Conservation (phyloP, 1,140 invertebrate species). For the Polyergus mexicanus region DNA sequence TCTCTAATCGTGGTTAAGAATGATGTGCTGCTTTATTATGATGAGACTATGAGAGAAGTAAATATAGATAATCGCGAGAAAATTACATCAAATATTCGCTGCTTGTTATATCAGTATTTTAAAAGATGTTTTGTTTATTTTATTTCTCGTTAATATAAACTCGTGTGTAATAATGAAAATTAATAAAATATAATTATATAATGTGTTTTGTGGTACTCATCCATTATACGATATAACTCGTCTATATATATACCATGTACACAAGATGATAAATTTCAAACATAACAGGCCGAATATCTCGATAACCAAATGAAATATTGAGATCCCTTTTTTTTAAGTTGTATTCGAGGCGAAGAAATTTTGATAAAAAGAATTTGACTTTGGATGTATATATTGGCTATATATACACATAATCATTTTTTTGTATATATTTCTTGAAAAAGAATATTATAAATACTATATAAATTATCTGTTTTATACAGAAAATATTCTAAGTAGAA, state of each 20-base stretch:
- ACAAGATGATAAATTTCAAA: too few relatives aligned
- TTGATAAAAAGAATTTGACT: too few relatives aligned
- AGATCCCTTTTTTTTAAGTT: too few relatives aligned
- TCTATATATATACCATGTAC: too few relatives aligned
- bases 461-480: neutral
- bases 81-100: neutral
- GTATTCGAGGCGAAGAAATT: too few relatives aligned
- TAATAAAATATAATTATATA: neutral
- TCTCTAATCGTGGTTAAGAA: conserved; percentile 23
- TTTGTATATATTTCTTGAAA: neutral
- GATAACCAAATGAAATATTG: too few relatives aligned
- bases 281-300: too few relatives aligned
- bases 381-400: too few relatives aligned
- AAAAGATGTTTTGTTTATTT: neutral
- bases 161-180: conserved; percentile 1
- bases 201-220: too few relatives aligned
- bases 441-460: neutral
- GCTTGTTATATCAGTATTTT: neutral
- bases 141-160: neutral
- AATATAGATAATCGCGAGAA: neutral
- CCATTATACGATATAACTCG: neutral
- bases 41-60: neutral
- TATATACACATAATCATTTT: too few relatives aligned
- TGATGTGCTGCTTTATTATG: conserved; percentile 30
- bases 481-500: neutral